Evolutionary conservation across 2,888 invertebrate genomes (phyloP), one percentile per base, ranked within the genome.

Genomic region (Cordilura impudica): DNA sequence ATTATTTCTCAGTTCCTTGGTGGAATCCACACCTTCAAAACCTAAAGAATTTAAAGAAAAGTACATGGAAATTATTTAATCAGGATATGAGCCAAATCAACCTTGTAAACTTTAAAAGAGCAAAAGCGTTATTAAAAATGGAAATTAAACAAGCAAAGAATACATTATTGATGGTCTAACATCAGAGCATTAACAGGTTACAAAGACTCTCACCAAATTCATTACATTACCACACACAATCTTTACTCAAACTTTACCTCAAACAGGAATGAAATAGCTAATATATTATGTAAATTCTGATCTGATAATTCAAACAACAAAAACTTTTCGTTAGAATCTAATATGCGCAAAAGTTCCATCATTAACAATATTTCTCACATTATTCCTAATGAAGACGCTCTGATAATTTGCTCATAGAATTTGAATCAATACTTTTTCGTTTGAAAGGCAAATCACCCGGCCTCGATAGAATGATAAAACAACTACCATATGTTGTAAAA

Each of bases 71-170:
- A 12, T n/a, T 8, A 12, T 31, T 60, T 14, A 78, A 74, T 45
- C 35, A 56, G 0, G 31, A 78, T 7, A 72, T 78, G 26, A 54
- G 35, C 8, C 8, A 5, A 7, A 39, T 29, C 23, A 78, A 74
- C 31, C 66, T 77, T 10, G 23, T 78, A 10, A 31, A 63, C 5
- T 81, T 29, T 7, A 81, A 71, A 65, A 74, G 14, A 56, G 31
- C 51, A 2, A 69, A 60, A 2, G 74, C 73, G 2, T 6, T 16
- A 8, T 63, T 66, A 8, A 77, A 73, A 45, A 39, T 71, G 14
- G 39, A 78, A 71, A 49, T 81, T 12, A 78, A 74, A 70, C 49
- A 12, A 16, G 10, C 51, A 8, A 80, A 74, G 66, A 3, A 5
- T 19, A 35, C 54, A 35, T 69, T 66, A 6, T 35, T 75, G 1